A percentile compares a stretch with the other conserved stretches of the same genome.
phyloP scores from a whole-genome alignment of 2,797 vertebrate genomes.

The Brachymystax lenok region DNA sequence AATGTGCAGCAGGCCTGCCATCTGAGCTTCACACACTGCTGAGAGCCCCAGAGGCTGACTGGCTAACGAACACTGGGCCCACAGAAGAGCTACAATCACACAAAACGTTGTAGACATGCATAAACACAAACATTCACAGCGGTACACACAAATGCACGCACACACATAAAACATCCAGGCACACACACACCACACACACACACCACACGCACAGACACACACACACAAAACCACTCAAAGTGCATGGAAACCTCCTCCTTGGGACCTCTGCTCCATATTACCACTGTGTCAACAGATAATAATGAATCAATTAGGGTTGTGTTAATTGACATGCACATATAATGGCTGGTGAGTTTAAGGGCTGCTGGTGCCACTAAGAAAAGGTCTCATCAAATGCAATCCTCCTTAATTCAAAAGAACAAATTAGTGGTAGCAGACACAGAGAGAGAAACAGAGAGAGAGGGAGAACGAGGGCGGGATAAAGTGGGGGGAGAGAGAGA shows the following conservation, averaged over 20 bases:
- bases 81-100: slow-evolving; percentile 5
- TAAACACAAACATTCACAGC: background rate
- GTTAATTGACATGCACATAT: too few species aligned
- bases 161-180: background rate
- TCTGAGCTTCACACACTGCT: slow-evolving; percentile 36
- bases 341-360: too few species aligned
- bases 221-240: background rate
- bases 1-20: slow-evolving; percentile 65
- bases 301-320: background rate
- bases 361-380: too few species aligned
- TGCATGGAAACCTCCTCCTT: background rate
- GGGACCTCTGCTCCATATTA: too few species aligned
- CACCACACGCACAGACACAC: background rate
- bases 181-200: background rate
- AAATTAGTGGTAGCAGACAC: background rate
- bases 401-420: background rate
- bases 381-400: too few species aligned
- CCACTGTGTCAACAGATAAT: background rate
- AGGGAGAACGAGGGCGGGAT: background rate
- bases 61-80: slow-evolving; percentile 1
- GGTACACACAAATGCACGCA: background rate
- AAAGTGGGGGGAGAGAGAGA: background rate
- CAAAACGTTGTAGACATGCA: background rate
- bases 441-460: background rate
- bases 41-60: slow-evolving; percentile 3